Conservation (phyloP, 1,140 invertebrate species). For the Glossosoma conforme region DNA sequence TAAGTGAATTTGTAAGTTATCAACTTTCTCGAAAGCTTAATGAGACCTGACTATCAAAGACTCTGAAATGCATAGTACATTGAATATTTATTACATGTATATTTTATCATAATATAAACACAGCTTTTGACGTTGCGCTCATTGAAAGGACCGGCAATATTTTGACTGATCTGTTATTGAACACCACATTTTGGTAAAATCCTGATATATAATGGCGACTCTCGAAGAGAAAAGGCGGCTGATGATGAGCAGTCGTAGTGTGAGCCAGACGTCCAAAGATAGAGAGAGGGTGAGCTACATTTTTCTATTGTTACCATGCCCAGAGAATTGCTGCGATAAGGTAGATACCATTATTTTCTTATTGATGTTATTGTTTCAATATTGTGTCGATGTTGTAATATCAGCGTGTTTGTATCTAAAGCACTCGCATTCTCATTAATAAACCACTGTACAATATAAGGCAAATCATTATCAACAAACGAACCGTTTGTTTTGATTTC, state of each 20-base stretch:
- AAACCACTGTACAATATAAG: too few species aligned
- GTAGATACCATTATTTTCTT: slow-evolving; percentile 24
- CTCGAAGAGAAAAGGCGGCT: slow-evolving; percentile 20
- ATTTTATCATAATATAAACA: background rate
- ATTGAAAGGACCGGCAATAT: background rate
- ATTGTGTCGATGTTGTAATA: too few species aligned
- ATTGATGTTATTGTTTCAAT: slow-evolving; percentile 13
- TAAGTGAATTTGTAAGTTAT: too few species aligned
- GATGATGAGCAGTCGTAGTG: slow-evolving; percentile 28
- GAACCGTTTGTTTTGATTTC: too few species aligned
- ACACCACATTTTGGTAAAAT: too few species aligned
- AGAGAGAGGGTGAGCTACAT: slow-evolving; percentile 32
- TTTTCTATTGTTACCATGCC: slow-evolving; percentile 31
- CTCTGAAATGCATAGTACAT: background rate
- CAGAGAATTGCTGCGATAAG: slow-evolving; percentile 31
- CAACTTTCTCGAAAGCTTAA: too few species aligned
- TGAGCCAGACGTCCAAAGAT: slow-evolving; percentile 23
- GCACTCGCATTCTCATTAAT: too few species aligned
- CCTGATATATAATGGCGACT: slow-evolving; percentile 20
- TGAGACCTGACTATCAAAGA: background rate
- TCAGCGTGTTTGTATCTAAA: too few species aligned
- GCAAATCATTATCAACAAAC: too few species aligned
- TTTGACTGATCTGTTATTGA: background rate
- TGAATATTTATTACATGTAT: background rate
- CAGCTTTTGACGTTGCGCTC: background rate